Evolutionary conservation across 2,888 invertebrate genomes (phyloP).

Genomic region (Saturnia pavonia): DNA sequence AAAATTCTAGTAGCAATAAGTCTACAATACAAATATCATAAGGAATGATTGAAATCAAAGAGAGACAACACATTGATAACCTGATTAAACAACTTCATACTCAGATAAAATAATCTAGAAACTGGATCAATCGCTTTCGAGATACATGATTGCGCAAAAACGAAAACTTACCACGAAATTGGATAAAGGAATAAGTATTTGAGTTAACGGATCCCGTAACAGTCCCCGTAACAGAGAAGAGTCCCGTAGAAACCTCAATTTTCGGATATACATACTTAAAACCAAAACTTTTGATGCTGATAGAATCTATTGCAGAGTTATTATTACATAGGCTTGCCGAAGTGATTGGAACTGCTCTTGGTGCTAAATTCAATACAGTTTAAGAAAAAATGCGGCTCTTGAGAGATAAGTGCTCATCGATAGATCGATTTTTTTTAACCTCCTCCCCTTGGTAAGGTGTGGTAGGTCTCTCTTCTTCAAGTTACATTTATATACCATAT

Average conservation of each 20-base stretch:
- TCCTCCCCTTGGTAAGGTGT: no score
- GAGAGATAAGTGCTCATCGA: no score
- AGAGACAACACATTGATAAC: not conserved
- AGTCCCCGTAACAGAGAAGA: not conserved
- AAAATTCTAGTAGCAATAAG: no score
- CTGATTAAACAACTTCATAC: not conserved
- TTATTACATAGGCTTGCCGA: not conserved
- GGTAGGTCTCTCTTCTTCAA: no score
- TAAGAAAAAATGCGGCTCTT: no score
- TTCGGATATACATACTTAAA: not conserved
- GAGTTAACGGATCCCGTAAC: not conserved
- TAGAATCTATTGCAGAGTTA: not conserved
- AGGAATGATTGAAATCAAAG: not conserved
- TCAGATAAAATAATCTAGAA: conserved; percentile 8
- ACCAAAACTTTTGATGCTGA: not conserved
- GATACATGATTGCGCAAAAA: not conserved
- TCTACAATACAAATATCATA: not conserved
- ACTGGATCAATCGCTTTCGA: not conserved
- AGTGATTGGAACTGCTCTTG: not conserved
- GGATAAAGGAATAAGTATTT: not conserved
- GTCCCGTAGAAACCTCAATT: not conserved
- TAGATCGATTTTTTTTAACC: no score
- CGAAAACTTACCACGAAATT: not conserved
- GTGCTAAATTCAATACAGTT: not conserved
- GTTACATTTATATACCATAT: no score